These are phyloP conservation scores for Hipposideros larvatus DNA, from an alignment of 2,797 vertebrate genomes.

Conservation along the genomic window DNA sequence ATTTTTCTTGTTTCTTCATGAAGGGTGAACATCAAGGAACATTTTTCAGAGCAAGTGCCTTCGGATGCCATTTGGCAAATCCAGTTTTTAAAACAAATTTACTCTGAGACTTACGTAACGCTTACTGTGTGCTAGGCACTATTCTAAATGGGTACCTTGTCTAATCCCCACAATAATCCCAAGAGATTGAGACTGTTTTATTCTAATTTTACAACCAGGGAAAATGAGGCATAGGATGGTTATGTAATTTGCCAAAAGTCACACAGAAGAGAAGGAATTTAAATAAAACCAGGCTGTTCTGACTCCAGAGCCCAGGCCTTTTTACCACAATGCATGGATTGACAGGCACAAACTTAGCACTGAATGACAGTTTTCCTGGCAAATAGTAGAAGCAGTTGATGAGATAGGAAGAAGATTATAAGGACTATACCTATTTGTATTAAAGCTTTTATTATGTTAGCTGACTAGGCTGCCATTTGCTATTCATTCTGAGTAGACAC, in stretches of 20 bases:
- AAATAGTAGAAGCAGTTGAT: neutral
- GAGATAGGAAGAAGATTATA: neutral
- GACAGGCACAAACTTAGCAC: neutral
- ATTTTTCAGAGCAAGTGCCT: neutral
- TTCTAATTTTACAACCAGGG: slow-evolving; percentile 26
- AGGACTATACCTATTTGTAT: neutral
- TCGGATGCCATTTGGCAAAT: slow-evolving; percentile 26
- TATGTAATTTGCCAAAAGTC: slow-evolving; percentile 12
- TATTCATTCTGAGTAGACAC: neutral
- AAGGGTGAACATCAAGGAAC: neutral
- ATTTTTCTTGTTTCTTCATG: neutral
- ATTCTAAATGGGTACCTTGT: neutral
- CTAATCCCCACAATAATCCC: neutral
- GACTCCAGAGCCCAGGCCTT: neutral
- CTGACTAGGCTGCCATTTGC: neutral
- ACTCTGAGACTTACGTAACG: neutral
- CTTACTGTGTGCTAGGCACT: neutral
- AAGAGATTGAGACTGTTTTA: neutral
- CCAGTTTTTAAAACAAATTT: slow-evolving; percentile 57
- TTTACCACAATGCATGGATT: neutral
- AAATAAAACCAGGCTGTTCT: neutral
- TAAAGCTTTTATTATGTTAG: slow-evolving; percentile 8
- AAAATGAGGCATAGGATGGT: slow-evolving; percentile 17
- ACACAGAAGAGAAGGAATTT: neutral
- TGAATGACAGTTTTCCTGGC: neutral